phyloP scores from a whole-genome alignment of 2,797 vertebrate species.

The Lutjanus argentimaculatus region DNA sequence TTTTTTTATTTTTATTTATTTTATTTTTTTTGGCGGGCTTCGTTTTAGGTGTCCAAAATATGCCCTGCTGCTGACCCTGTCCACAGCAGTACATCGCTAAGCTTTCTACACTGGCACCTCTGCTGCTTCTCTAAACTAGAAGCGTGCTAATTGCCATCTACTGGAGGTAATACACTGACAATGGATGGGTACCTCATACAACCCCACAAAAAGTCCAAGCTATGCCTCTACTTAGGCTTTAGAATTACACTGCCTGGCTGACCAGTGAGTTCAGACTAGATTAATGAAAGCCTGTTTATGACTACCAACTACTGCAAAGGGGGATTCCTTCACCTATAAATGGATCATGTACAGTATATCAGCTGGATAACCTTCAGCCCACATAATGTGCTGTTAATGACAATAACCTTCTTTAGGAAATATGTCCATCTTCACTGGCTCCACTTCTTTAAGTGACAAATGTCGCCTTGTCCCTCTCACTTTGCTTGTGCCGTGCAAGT shows the following conservation, averaged over 20 bases:
- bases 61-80: too few species aligned
- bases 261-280: neutral
- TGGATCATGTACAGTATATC: neutral
- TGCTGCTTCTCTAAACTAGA: too few species aligned
- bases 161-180: too few species aligned
- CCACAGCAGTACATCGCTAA: too few species aligned
- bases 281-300: neutral
- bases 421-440: constrained; percentile 18
- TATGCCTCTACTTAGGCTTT: neutral
- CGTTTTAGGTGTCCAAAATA: too few species aligned
- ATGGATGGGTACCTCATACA: too few species aligned
- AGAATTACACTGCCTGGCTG: neutral
- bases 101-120: too few species aligned
- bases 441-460: constrained; percentile 53
- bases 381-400: constrained; percentile 38
- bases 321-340: neutral
- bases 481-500: constrained; percentile 69
- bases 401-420: constrained; percentile 43
- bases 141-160: too few species aligned
- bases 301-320: neutral
- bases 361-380: neutral
- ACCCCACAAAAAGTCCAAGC: too few species aligned
- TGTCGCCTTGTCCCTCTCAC: constrained; percentile 56
- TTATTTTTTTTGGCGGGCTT: too few species aligned
- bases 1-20: too few species aligned